Percentiles rank a stretch among this genome's conserved stretches.
phyloP scores from a whole-genome alignment of 2,797 vertebrate species.

The Philypnodon macrostomus region DNA sequence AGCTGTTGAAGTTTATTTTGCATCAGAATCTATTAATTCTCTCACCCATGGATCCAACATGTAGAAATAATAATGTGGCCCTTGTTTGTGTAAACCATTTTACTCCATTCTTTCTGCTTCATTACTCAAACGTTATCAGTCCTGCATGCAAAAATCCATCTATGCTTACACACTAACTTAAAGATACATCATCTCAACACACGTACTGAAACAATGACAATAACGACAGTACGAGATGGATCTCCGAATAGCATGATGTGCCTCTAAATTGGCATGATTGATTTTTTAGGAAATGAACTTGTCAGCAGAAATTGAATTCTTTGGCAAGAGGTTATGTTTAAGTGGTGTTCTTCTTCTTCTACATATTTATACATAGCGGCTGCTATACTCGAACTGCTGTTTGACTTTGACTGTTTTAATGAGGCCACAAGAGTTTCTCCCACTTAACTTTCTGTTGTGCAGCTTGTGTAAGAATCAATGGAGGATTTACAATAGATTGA shows the following conservation, averaged over 20 bases:
- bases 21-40: too few relatives aligned
- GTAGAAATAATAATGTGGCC: constrained; percentile 34
- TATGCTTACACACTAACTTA: constrained; percentile 51
- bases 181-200: constrained; percentile 64
- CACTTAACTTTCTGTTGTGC: constrained; percentile 59
- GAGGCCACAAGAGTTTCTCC: constrained; percentile 65
- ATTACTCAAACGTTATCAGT: constrained; percentile 68
- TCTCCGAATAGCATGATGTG: constrained; percentile 45
- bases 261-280: constrained; percentile 49
- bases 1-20: too few relatives aligned
- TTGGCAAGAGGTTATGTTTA: constrained; percentile 20
- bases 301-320: constrained; percentile 49
- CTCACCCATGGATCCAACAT: too few relatives aligned
- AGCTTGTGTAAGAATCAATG: constrained; percentile 63
- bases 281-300: constrained; percentile 58
- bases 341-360: constrained; percentile 23
- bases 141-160: constrained; percentile 66
- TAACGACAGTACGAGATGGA: constrained; percentile 57
- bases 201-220: constrained; percentile 64
- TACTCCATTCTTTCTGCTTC: constrained; percentile 47
- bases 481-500: constrained; percentile 60
- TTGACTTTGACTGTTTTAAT: constrained; percentile 58
- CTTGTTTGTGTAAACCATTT: constrained; percentile 63
- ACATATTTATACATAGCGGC: constrained; percentile 36
- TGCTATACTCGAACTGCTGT: constrained; percentile 32